Evolutionary conservation across 2,113 vertebrate species (phyloP), one percentile per base, ranked within the genome.

Genomic region (Malurus cyaneus): DNA sequence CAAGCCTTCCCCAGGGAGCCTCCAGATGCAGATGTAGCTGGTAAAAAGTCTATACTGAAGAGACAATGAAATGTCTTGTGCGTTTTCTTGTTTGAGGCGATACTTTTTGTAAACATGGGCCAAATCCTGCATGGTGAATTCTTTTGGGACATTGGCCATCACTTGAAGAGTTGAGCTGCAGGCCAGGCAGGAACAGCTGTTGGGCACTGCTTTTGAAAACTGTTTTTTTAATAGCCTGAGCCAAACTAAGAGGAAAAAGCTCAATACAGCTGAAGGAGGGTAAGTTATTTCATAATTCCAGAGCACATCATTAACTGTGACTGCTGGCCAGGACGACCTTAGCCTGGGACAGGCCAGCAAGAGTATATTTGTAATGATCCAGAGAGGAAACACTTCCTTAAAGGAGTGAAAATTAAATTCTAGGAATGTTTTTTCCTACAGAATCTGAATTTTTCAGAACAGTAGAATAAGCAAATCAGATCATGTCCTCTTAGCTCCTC

Each of bases 331-430:
- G 54, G 36, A 61, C 46, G 76, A 66, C 28, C 59, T 50, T 14
- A 64, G 65, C 62, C 21, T 24, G 31, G 53, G 41, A 95, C 59
- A 73, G 24, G 20, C 12, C 59, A 69, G 42, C 6, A 59, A 54
- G 34, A 69, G 15, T 24, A 0, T 42, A 46, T 64, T 72, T 59
- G 24, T 53, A 83, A 52, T 0, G 0, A 62, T 41, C 46, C 50
- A 69, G 46, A 20, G 31, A 86, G 11, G 32, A 78, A 88, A 78
- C 5, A 6, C 11, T 73, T 73, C 15, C 50, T 61, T 78, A 52
- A 72, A 83, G 19, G 36, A 94, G 5, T 25, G 34, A 93, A 95
- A 91, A 79, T 20, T 65, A 46, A 46, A 61, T 83, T 39, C 24
- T 8, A 29, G 2, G 24, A 5, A 8, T 21, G 14, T 34, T 18